These are phyloP conservation scores for Dipodomys stephensi DNA, from an alignment of 2,113 vertebrate genomes.

Conservation along the genomic window DNA sequence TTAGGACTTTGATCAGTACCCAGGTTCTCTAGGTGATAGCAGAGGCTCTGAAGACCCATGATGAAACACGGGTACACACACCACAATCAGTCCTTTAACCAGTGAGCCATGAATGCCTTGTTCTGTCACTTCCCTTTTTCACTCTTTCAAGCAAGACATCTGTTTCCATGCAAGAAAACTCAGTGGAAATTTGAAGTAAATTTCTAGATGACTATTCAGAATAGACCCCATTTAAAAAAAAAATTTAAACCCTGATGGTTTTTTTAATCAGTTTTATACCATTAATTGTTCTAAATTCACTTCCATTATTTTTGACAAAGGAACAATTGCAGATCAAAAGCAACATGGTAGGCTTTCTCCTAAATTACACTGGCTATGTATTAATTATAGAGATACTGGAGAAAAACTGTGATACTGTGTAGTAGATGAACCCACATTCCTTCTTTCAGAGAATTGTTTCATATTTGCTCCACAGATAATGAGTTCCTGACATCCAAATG, in stretches of 20 bases:
- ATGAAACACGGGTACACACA: too few species aligned
- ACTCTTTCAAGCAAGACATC: conserved; percentile 56
- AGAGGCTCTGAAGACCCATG: not conserved
- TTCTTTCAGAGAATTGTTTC: conserved; percentile 49
- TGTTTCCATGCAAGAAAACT: conserved; percentile 36
- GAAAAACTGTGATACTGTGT: not conserved
- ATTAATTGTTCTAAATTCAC: not conserved
- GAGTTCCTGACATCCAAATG: not conserved
- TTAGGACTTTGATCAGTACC: not conserved
- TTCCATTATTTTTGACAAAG: not conserved
- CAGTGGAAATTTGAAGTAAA: conserved; percentile 66
- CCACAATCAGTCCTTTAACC: not conserved
- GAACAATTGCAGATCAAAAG: not conserved
- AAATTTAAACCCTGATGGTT: not conserved
- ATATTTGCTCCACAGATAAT: conserved; percentile 6
- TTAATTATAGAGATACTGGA: not conserved
- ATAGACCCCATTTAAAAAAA: not conserved
- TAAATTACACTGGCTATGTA: not conserved
- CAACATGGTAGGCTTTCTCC: not conserved
- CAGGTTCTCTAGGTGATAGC: not conserved
- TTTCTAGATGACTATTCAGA: conserved; percentile 55
- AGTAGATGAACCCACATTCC: not conserved
- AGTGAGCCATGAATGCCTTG: conserved; percentile 37
- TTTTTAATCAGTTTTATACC: not conserved
- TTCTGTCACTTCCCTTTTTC: conserved; percentile 60